Conservation (phyloP, 2,888 invertebrate genomes). For the Saturnia pavonia region DNA sequence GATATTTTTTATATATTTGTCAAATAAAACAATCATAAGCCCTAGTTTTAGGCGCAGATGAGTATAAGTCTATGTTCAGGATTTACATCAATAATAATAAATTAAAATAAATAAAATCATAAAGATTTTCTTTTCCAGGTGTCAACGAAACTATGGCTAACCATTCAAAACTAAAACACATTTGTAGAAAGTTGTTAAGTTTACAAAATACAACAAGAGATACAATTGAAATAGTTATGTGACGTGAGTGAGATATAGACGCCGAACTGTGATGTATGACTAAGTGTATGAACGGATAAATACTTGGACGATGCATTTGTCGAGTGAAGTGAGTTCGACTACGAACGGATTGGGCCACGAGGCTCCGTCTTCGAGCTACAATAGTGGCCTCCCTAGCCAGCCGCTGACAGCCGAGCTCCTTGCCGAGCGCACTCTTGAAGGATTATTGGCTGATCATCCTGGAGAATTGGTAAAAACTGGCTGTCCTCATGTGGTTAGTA, state of each 20-base stretch:
- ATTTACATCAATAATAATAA: too few relatives aligned
- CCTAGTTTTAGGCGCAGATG: background rate
- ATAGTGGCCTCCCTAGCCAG: slow-evolving; percentile 73
- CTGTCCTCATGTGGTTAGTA: slow-evolving; percentile 93
- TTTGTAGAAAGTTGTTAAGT: slow-evolving; percentile 10
- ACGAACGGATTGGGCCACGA: slow-evolving; percentile 80
- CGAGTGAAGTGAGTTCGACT: slow-evolving; percentile 89
- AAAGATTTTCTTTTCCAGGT: background rate
- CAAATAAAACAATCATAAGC: background rate
- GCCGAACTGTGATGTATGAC: slow-evolving; percentile 37
- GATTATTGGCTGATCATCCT: slow-evolving; percentile 93
- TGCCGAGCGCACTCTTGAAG: slow-evolving; percentile 92
- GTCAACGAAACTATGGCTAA: background rate
- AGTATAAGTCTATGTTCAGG: background rate
- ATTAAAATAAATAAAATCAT: background rate
- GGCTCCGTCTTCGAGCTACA: slow-evolving; percentile 74
- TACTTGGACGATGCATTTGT: slow-evolving; percentile 86
- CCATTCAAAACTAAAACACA: background rate
- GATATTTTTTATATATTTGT: background rate
- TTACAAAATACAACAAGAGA: slow-evolving; percentile 20
- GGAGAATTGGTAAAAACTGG: slow-evolving; percentile 97
- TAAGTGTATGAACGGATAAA: slow-evolving; percentile 37
- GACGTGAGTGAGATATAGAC: slow-evolving; percentile 55
- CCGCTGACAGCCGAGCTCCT: slow-evolving; percentile 90
- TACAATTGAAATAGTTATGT: slow-evolving; percentile 54